A percentile compares a stretch with the other conserved stretches of the same genome.
Conservation (phyloP, 2,888 invertebrate species). For the Ichneumoninae sp. region DNA sequence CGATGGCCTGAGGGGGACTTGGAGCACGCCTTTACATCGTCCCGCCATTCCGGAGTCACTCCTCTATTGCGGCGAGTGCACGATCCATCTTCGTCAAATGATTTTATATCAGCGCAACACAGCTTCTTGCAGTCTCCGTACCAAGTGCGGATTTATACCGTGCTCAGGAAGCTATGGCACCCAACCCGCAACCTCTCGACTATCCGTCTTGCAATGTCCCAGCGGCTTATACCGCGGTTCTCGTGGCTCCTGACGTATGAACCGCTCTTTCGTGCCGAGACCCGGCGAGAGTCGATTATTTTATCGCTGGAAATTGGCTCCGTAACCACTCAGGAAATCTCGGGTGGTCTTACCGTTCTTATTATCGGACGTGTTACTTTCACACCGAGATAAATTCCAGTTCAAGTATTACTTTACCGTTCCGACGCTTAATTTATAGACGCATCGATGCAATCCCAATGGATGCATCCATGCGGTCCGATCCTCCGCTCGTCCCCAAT, state of each 20-base stretch:
- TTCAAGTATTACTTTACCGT: neutral
- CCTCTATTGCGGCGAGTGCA: conserved; percentile 59
- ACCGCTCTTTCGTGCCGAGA: conserved; percentile 15
- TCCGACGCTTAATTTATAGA: neutral
- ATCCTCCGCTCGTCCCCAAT: conserved; percentile 23
- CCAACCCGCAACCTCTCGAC: conserved; percentile 47
- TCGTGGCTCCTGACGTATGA: conserved; percentile 32
- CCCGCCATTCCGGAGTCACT: conserved; percentile 41
- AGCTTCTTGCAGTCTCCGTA: conserved; percentile 53
- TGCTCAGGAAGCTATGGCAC: conserved; percentile 47
- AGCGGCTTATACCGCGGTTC: conserved; percentile 33
- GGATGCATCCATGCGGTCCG: neutral
- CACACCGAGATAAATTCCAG: neutral
- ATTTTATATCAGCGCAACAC: conserved; percentile 65
- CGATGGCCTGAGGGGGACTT: conserved; percentile 34
- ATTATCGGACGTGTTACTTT: no score
- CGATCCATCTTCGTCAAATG: conserved; percentile 65
- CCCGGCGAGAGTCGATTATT: conserved; percentile 26
- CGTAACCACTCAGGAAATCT: neutral
- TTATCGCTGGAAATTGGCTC: conserved; percentile 16
- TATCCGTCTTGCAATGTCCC: conserved; percentile 60
- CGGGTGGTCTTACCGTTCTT: neutral
- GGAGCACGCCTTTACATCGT: conserved; percentile 40
- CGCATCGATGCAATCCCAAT: neutral
- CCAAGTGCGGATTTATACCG: conserved; percentile 29